phyloP scores from a whole-genome alignment of 2,113 vertebrate genomes.

The Guaruba guarouba region DNA sequence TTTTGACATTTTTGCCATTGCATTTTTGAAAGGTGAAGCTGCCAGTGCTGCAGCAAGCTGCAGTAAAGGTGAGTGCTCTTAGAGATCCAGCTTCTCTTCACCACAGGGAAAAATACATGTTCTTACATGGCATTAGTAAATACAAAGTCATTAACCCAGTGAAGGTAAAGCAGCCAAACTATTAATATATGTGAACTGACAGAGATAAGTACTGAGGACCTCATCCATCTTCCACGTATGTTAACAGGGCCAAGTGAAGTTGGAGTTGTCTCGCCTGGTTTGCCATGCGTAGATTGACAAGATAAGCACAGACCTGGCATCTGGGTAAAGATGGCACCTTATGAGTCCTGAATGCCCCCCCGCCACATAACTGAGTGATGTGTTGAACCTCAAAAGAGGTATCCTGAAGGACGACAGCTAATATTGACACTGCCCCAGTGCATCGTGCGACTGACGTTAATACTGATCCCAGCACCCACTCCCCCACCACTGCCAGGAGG shows the following conservation, averaged over 20 bases:
- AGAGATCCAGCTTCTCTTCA: background rate
- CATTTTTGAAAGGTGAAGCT: background rate
- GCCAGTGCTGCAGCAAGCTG: background rate
- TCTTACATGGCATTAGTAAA: background rate
- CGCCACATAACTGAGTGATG: background rate
- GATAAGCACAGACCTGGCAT: background rate
- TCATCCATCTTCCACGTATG: background rate
- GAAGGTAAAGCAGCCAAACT: background rate
- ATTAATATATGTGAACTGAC: constrained; percentile 27
- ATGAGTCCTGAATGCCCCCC: background rate
- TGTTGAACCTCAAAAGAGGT: background rate
- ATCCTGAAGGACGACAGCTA: background rate
- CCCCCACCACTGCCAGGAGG: background rate
- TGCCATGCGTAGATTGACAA: background rate
- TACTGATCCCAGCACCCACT: background rate
- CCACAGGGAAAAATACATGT: background rate
- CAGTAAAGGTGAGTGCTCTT: background rate
- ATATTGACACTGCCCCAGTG: background rate
- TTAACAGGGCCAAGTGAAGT: background rate
- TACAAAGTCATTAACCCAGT: constrained; percentile 26
- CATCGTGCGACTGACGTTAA: background rate
- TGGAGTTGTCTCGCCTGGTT: background rate
- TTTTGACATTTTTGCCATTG: background rate
- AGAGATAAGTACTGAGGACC: constrained; percentile 28
- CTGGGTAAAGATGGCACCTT: background rate